phyloP scores from a whole-genome alignment of 2,888 invertebrate species.

The Aporophyla nigra region DNA sequence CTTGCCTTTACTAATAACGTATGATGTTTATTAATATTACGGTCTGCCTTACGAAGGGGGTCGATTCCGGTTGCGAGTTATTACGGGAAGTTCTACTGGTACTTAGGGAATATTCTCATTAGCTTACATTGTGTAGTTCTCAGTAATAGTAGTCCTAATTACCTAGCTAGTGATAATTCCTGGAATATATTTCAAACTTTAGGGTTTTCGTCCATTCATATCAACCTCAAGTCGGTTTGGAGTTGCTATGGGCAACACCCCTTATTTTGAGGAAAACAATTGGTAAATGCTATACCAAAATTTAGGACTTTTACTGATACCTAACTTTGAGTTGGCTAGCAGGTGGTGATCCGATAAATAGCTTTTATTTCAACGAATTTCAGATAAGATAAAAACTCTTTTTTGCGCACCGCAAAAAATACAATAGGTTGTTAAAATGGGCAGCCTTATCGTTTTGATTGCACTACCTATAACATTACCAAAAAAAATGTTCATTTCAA shows the following conservation, averaged over 20 bases:
- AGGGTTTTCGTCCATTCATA: conserved; percentile 13
- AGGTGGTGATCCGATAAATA: background rate
- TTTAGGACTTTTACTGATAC: background rate
- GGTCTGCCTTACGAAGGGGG: conserved; percentile 4
- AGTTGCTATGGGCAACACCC: conserved; percentile 18
- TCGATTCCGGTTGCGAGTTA: conserved; percentile 12
- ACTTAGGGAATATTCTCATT: conserved; percentile 18
- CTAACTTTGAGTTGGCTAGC: background rate
- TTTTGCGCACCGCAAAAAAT: conserved; percentile 24
- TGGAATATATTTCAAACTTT: conserved; percentile 42
- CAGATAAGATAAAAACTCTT: conserved; percentile 26
- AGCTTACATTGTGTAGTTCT: conserved; percentile 20
- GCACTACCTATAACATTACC: background rate
- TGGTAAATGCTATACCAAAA: background rate
- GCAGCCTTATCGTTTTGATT: conserved; percentile 12
- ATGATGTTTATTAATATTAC: conserved; percentile 41
- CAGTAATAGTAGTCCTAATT: conserved; percentile 24
- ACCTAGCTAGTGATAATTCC: conserved; percentile 5
- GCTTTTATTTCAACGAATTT: conserved; percentile 29
- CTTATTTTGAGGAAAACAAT: conserved; percentile 15
- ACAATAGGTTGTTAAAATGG: background rate
- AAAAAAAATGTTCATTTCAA: background rate
- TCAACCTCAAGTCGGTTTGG: conserved; percentile 5
- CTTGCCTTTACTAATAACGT: conserved; percentile 26
- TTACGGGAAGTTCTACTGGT: conserved; percentile 10